Evolutionary conservation across 2,113 vertebrate species (phyloP).

Genomic region (Pseudorhombus dupliciocellatus): DNA sequence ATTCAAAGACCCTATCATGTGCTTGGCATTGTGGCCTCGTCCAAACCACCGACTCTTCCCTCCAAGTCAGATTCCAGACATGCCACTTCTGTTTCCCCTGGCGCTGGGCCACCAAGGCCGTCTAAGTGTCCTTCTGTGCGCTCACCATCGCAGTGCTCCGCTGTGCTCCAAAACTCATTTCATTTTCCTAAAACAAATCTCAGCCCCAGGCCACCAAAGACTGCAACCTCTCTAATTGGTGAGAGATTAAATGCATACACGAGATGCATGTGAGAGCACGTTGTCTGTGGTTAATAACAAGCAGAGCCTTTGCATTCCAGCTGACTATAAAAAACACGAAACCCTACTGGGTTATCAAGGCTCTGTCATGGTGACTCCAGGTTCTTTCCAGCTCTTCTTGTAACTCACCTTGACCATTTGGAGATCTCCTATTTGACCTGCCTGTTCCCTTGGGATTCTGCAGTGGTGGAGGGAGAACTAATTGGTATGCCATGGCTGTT

Average conservation of each 20-base stretch:
- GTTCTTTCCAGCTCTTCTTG: conserved; percentile 27
- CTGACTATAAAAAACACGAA: conserved; percentile 43
- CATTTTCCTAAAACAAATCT: conserved; percentile 74
- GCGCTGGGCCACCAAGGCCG: conserved; percentile 56
- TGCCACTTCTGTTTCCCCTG: conserved; percentile 76
- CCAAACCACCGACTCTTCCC: conserved; percentile 63
- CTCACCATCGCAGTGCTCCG: conserved; percentile 32
- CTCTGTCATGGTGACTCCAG: conserved; percentile 7
- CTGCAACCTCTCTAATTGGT: conserved; percentile 36
- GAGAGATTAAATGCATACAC: conserved; percentile 52
- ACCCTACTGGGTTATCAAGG: conserved; percentile 20
- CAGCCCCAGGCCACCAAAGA: conserved; percentile 51
- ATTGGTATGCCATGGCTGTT: conserved; percentile 47
- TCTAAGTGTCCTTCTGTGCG: conserved; percentile 69
- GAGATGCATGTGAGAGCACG: conserved; percentile 68
- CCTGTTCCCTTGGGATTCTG: conserved; percentile 28
- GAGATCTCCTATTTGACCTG: conserved; percentile 38
- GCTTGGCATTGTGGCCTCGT: conserved; percentile 59
- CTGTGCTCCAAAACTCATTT: conserved; percentile 54
- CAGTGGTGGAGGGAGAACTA: conserved; percentile 49
- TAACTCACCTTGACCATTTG: conserved; percentile 26
- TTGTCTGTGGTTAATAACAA: conserved; percentile 72
- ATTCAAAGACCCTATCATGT: conserved; percentile 74
- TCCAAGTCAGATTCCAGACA: conserved; percentile 72
- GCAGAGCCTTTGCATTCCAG: conserved; percentile 61